Percentiles rank a stretch among this genome's conserved stretches.
Conservation (phyloP, 2,797 vertebrate genomes). For the Bradypus variegatus region DNA sequence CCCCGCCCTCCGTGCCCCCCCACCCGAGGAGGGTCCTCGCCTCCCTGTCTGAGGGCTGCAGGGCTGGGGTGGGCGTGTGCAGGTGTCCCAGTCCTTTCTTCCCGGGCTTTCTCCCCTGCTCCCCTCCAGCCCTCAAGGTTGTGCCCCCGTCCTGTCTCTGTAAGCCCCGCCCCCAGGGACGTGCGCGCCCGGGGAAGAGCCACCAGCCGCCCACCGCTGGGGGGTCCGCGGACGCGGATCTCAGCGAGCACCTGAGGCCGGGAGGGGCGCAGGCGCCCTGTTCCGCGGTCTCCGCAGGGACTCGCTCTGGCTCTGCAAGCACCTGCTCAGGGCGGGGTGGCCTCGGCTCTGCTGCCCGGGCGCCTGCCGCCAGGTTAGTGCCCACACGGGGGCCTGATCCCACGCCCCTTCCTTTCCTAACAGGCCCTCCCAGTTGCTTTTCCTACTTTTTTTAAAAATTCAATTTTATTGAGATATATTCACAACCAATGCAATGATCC, state of each 20-base stretch:
- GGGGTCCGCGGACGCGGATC: neutral
- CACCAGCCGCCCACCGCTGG: neutral
- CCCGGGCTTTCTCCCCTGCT: neutral
- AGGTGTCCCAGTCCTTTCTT: too few species aligned
- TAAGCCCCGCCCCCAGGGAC: neutral
- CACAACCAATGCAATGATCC: too few species aligned
- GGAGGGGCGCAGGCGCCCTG: rapidly evolving
- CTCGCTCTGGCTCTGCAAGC: too few species aligned
- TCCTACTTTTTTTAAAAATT: too few species aligned
- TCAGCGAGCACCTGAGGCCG: neutral
- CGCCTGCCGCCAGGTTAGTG: neutral
- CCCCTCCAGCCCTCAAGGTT: neutral
- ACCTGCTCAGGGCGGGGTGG: neutral
- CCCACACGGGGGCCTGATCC: neutral
- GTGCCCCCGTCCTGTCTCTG: neutral
- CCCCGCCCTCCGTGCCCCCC: rapidly evolving
- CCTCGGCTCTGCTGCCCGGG: neutral
- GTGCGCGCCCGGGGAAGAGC: too few species aligned
- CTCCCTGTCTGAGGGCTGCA: neutral
- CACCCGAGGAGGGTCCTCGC: neutral
- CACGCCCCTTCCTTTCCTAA: neutral
- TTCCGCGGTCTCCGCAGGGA: neutral
- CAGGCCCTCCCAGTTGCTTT: neutral
- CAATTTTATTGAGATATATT: too few species aligned
- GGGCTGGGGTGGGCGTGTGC: neutral